A percentile compares a stretch with the other conserved stretches of the same genome.
phyloP scores from a whole-genome alignment of 2,888 invertebrate species.

The Thymelicus sylvestris region DNA sequence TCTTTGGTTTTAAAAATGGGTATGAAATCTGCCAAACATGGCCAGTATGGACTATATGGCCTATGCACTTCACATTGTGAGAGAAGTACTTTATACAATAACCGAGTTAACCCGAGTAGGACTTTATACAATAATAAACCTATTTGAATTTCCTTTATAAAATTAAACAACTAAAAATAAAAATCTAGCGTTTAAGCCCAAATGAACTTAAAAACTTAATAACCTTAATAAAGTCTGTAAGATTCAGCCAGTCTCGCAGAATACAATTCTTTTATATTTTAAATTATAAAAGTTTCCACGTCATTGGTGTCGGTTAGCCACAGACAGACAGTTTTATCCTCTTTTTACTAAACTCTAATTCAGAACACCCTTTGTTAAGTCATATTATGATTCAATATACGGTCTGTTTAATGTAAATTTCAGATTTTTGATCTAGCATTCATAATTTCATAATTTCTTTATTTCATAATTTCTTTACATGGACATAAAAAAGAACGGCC shows the following conservation, averaged over 20 bases:
- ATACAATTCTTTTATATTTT: conserved; percentile 30
- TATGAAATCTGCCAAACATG: too few species aligned
- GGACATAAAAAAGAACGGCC: too few species aligned
- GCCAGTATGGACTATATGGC: too few species aligned
- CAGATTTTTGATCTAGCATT: too few species aligned
- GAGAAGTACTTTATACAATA: too few species aligned
- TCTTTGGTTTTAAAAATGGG: too few species aligned
- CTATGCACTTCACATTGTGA: too few species aligned
- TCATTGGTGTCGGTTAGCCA: conserved; percentile 18
- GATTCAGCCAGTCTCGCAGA: background rate
- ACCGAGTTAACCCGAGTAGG: too few species aligned
- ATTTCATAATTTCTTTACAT: too few species aligned
- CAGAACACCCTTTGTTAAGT: conserved; percentile 30
- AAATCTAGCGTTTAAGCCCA: background rate
- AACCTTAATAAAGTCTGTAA: background rate
- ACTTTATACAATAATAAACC: too few species aligned
- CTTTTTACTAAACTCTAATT: conserved; percentile 19
- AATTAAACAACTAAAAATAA: background rate
- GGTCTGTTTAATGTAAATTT: background rate
- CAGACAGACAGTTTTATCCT: background rate
- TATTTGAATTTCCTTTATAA: background rate
- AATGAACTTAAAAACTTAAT: background rate
- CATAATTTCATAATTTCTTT: too few species aligned
- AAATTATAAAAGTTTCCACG: conserved; percentile 32
- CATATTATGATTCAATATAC: conserved; percentile 15